These are phyloP conservation scores for Arge pagana DNA, from an alignment of 2,888 invertebrate genomes.

Conservation along the genomic window DNA sequence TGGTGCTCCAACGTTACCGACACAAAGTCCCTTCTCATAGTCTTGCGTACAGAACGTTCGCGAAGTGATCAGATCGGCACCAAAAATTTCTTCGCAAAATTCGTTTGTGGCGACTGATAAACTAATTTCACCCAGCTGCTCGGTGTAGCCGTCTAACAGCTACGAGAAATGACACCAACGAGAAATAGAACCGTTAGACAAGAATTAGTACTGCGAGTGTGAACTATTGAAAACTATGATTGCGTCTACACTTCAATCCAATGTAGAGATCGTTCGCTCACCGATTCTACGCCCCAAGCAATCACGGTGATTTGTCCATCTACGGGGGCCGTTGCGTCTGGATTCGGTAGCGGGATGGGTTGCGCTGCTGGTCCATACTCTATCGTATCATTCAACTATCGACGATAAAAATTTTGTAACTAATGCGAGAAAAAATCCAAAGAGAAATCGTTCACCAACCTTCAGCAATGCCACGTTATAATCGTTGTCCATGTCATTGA, in stretches of 20 bases:
- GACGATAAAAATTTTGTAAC: too few relatives aligned
- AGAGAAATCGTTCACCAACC: conserved; percentile 27
- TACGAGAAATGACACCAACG: too few relatives aligned
- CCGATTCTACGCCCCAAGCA: conserved; percentile 41
- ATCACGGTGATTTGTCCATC: conserved; percentile 32
- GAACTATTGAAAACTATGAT: too few relatives aligned
- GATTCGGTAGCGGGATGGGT: conserved; percentile 36
- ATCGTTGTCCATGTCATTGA: conserved; percentile 34
- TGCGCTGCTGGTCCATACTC: conserved; percentile 29
- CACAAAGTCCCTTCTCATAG: conserved; percentile 35
- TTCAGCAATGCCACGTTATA: conserved; percentile 42
- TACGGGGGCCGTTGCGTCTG: conserved; percentile 19
- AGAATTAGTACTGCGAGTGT: too few relatives aligned
- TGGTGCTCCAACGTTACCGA: conserved; percentile 45
- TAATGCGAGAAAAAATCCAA: not conserved
- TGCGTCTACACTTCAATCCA: too few relatives aligned
- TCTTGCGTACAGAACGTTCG: conserved; percentile 40
- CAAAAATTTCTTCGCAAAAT: conserved; percentile 32
- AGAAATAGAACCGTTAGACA: too few relatives aligned
- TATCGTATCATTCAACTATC: conserved; percentile 34
- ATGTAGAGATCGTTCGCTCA: conserved; percentile 22
- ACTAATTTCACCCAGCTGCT: too few relatives aligned
- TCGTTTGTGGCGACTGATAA: conserved; percentile 34
- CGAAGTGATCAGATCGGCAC: conserved; percentile 31
- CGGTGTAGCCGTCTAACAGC: too few relatives aligned